Base-by-base conservation (phyloP, 2,888 invertebrate species). In the Idaea biselata region DNA sequence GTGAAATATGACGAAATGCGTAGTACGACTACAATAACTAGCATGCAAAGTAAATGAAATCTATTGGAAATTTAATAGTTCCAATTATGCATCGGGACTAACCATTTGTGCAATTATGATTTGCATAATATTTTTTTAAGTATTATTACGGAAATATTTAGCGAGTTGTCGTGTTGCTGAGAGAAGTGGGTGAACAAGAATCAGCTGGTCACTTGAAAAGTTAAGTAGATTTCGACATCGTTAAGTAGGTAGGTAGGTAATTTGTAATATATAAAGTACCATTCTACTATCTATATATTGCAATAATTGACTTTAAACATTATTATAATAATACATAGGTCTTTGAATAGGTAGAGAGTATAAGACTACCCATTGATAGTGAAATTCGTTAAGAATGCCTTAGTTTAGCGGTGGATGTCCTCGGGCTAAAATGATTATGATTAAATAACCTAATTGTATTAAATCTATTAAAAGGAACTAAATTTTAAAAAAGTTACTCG, bases 151-250 rank as follows among this genome's bases (percentile, higher is more conserved):
- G 16, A 55, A 17, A 55, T 7, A 17, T 55, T 16, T 55, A n/a
- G 55, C 82, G 69, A 80, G 82, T 81, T 75, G 73, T 67, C 71
- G 75, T 77, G 73, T 75, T 73, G 68, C 70, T 76, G 79, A 83
- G 85, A 86, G 82, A 90, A 87, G 84, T 89, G 84, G 89, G 88
- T 89, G 88, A 89, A 77, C 88, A 16, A 77, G 78, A 79, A 74
- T 74, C 73, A 69, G 66, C 83, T 87, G 83, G 76, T 68, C 62
- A 66, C 70, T 71, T 67, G 69, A 66, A 44, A 83, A 84, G 80
- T 81, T 70, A 77, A 71, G 72, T 69, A 59, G 74, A 68, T 74
- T 72, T 74, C 71, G 69, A 71, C 69, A 72, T 72, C 74, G 5
- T 44, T 32, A 32, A 44, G 11, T 44, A 44, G 11, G 44, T 44